phyloP scores from a whole-genome alignment of 2,888 invertebrate species.

The Electrophaes corylata region DNA sequence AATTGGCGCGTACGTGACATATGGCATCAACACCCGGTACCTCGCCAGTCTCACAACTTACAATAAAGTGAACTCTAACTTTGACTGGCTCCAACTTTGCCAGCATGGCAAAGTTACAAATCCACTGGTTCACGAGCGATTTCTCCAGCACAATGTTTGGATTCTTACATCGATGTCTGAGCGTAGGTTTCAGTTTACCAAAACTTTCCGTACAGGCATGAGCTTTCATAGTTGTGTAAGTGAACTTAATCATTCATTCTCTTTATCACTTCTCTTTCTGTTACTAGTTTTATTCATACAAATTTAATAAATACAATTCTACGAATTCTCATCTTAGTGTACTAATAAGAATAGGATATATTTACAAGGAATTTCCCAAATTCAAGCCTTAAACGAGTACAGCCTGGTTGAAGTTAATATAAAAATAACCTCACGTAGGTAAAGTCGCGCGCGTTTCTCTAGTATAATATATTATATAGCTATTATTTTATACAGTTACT shows the following conservation, averaged over 20 bases:
- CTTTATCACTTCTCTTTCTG: not conserved
- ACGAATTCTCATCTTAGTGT: too few relatives aligned
- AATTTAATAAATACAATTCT: too few relatives aligned
- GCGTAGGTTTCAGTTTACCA: slow-evolving; percentile 1
- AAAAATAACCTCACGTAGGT: too few relatives aligned
- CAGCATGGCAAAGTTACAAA: slow-evolving; percentile 14
- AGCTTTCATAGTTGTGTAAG: not conserved
- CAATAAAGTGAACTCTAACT: slow-evolving; percentile 25
- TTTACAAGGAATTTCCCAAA: too few relatives aligned
- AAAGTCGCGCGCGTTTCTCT: too few relatives aligned
- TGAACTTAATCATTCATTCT: slow-evolving; percentile 1
- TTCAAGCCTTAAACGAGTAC: too few relatives aligned
- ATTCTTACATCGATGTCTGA: not conserved
- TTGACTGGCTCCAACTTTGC: slow-evolving; percentile 18
- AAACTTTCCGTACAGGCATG: not conserved
- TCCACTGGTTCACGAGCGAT: slow-evolving; percentile 20
- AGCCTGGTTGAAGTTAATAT: too few relatives aligned
- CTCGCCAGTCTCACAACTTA: slow-evolving; percentile 32
- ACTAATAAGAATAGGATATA: too few relatives aligned
- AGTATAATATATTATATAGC: too few relatives aligned
- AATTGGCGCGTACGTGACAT: slow-evolving; percentile 72
- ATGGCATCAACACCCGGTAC: slow-evolving; percentile 56
- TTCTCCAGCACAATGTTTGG: slow-evolving; percentile 12
- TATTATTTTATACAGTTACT: too few relatives aligned
- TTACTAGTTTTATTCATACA: too few relatives aligned